These are phyloP conservation scores for Tholera decimalis DNA, from an alignment of 2,888 invertebrate genomes.

Conservation along the genomic window DNA sequence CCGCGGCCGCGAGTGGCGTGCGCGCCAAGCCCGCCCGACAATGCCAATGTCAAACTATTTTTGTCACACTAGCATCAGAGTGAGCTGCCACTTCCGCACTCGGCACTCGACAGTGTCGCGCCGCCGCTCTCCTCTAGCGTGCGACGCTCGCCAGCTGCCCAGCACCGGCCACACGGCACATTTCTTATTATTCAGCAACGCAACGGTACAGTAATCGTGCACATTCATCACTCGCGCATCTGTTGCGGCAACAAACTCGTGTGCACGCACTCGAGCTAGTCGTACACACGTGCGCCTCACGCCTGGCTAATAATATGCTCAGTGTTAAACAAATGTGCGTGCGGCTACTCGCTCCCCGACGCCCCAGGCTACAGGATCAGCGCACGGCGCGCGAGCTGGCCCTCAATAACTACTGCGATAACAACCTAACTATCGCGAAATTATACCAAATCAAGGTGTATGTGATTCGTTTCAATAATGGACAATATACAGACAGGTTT, in stretches of 20 bases:
- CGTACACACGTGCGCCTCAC: neutral
- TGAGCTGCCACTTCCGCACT: constrained; percentile 67
- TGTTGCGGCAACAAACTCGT: neutral
- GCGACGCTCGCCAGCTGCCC: neutral
- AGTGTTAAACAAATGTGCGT: constrained; percentile 1
- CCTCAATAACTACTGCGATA: no score
- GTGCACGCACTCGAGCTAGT: neutral
- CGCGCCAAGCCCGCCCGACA: constrained; percentile 23
- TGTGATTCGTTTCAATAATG: no score
- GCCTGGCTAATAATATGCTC: constrained; percentile 37
- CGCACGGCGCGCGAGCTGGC: no score
- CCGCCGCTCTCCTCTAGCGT: neutral
- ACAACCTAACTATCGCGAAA: no score
- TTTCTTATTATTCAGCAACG: constrained; percentile 9
- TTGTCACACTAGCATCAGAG: constrained; percentile 55
- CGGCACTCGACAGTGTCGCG: neutral
- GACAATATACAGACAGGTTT: no score
- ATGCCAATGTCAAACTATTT: constrained; percentile 70
- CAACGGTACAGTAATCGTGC: constrained; percentile 22
- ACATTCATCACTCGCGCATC: constrained; percentile 15
- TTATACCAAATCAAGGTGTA: no score
- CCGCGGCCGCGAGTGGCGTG: constrained; percentile 35
- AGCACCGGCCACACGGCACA: neutral
- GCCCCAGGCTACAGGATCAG: no score
- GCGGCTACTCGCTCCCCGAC: neutral